Base-by-base conservation (phyloP, 92 coral and sea anemone genomes). In the Palythoa caribaeorum region DNA sequence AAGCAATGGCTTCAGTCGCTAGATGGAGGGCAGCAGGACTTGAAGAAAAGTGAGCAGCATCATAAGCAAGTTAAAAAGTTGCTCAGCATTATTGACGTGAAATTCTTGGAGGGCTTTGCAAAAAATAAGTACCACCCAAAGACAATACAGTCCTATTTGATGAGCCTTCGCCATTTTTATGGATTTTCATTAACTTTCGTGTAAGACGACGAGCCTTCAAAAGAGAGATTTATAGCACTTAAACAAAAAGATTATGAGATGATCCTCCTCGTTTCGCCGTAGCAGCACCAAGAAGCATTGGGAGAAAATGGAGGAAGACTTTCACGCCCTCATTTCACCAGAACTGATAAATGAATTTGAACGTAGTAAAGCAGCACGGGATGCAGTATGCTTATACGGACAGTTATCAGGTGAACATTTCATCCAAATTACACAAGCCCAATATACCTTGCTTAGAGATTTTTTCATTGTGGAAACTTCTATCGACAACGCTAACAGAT, bases 361-460 rank as follows among this genome's bases (percentile, higher is more conserved):
- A 84, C 72, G 63, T 28, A 89, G 94, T 63, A 55, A 65, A 36
- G 85, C 86, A 57, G 87, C 87, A 39, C 65, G 92, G 77, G 63
- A 83, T 37, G 94, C 91, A 28, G 72, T 91, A 5, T 80, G 80
- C 68, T 55, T 88, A 1, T 72, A 71, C 57, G 93, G 91, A 1
- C 66, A 91, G 37, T 66, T 88, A 10, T 87, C 91, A 14, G 91
- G 78, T 39, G 84, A 86, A 36, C 65, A 53, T 57, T 13, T 75
- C n/a, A 62, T 85, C n/a, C 60, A 65, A 73, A 44, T 91, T 28
- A 75, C 89, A 19, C 92, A 88, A 62, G 52, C 78, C 47, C 70
- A 68, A 52, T 88, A 88, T 75, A 92, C 94, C 70, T 78, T 92
- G 52, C 76, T 92, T 16, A 79, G 92, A 55, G 94, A 92, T 83